Conservation (phyloP, 1,140 invertebrate genomes). For the Berghia stephanieae region DNA sequence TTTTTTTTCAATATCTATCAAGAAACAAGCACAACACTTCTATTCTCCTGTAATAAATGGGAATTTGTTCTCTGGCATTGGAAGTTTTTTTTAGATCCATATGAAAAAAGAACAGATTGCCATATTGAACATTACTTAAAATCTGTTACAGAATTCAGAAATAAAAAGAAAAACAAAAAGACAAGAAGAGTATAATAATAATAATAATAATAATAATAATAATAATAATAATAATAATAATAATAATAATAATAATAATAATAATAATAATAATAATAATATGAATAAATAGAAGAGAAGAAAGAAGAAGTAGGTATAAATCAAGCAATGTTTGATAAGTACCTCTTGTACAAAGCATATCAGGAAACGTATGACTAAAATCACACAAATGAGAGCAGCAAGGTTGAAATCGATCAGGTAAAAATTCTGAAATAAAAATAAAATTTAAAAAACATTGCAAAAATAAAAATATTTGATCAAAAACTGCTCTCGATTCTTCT, state of each 20-base stretch:
- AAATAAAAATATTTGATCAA: no score
- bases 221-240: neutral
- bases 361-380: slow-evolving; percentile 81
- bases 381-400: slow-evolving; percentile 81
- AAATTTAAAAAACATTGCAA: slow-evolving; percentile 28
- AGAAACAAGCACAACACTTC: no score
- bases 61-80: no score
- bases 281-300: no score
- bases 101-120: no score
- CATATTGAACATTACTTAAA: no score
- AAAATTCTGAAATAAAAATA: slow-evolving; percentile 83
- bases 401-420: slow-evolving; percentile 91
- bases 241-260: neutral
- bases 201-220: neutral
- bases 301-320: neutral
- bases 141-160: no score
- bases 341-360: slow-evolving; percentile 74
- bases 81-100: no score
- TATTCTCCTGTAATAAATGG: no score
- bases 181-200: neutral
- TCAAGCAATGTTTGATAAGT: neutral
- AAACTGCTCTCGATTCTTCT: no score
- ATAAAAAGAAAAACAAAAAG: no score
- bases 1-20: no score
- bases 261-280: neutral